Base-by-base conservation (phyloP, 37 sponge, comb jelly and placozoan genomes). In the Lycopodina hypogea region DNA sequence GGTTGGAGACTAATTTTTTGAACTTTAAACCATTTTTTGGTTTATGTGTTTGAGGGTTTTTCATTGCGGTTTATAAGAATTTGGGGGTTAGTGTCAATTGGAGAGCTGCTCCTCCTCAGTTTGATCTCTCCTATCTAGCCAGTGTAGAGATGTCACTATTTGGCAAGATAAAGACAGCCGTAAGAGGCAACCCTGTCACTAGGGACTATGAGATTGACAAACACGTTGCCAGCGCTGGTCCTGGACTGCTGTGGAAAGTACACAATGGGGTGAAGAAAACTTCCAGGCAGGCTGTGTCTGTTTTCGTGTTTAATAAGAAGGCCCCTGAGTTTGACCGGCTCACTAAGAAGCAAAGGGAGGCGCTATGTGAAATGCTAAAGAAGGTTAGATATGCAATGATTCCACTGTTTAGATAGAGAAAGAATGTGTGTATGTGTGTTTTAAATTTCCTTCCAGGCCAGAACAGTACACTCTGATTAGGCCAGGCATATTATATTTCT, bases 211-310 rank as follows among this genome's bases (percentile, higher is more conserved):
- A 93, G 51, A 23, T 93, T 0, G 88, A 81, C 1, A 56, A 58
- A 36, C 94, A 93, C 29, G 64, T 93, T 7, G 91, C 81, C 28
- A 93, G 94, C 39, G 91, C 86, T 51, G 94, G 94, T 24, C 94
- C 94, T 15, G 82, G 84, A 0, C 86, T 87, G 45, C 58, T 80
- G 56, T 93, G 94, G 94, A 90, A 87, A 50, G 86, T 93, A 8
- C 56, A 73, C 56, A 33, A 30, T 22, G 94, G 94, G 17, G 39
- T 78, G 38, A 90, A 87, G 81, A 87, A 79, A 69, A 72, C 78
- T 30, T 81, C 87, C 32, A 86, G 78, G 83, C 83, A 93, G 89
- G 86, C 64, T 17, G 89, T 92, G 21, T 78, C 92, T 15, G 62
- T 93, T 22, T 93, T 93, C 33, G 57, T 93, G 17, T 87, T 85